phyloP scores from a whole-genome alignment of 2,113 vertebrate genomes.

The Monopterus albus region DNA sequence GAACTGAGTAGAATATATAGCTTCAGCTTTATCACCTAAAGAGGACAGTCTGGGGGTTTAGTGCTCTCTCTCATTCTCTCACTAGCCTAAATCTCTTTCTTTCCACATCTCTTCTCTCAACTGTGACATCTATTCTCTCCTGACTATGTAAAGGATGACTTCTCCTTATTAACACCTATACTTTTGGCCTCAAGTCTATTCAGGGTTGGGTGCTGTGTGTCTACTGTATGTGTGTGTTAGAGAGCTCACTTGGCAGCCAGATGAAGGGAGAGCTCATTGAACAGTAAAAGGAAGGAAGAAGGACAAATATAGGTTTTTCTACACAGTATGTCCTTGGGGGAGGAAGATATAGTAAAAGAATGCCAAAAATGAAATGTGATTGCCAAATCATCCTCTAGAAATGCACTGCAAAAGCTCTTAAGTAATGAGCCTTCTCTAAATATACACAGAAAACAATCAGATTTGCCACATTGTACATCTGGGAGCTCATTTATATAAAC shows the following conservation, averaged over 20 bases:
- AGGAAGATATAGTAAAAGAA: constrained; percentile 31
- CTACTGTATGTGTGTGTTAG: constrained; percentile 3
- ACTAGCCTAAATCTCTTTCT: too few relatives aligned
- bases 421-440: constrained; percentile 43
- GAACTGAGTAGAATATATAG: too few relatives aligned
- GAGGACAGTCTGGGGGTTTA: background rate
- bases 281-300: constrained; percentile 52
- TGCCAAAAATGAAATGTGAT: constrained; percentile 45
- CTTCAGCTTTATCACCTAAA: too few relatives aligned
- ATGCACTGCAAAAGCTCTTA: constrained; percentile 18
- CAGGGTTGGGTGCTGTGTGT: constrained; percentile 28
- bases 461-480: constrained; percentile 16
- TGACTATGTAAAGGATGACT: constrained; percentile 3
- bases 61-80: background rate
- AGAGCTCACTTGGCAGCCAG: constrained; percentile 52
- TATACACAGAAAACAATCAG: constrained; percentile 13
- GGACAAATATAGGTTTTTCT: constrained; percentile 51
- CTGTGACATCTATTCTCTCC: constrained; percentile 18
- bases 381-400: constrained; percentile 31
- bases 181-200: constrained; percentile 37
- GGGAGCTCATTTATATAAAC: constrained; percentile 32
- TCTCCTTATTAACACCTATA: constrained; percentile 28
- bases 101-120: constrained; percentile 16
- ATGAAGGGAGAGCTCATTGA: constrained; percentile 53
- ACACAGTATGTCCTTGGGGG: constrained; percentile 40